Conservation (phyloP, 2,113 vertebrate species). For the Danionella cerebrum region DNA sequence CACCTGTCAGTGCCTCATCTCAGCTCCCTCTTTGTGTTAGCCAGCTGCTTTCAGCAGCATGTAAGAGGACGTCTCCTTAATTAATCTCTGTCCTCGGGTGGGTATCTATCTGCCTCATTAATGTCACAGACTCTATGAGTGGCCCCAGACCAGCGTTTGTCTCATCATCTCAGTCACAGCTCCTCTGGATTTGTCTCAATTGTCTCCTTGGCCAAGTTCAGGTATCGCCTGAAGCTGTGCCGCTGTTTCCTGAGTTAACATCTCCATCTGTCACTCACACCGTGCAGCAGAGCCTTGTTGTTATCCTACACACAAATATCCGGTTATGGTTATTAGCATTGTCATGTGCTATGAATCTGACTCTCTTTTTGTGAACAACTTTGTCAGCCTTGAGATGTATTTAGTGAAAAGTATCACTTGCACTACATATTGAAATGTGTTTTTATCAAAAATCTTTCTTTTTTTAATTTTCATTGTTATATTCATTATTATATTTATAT, state of each 20-base stretch:
- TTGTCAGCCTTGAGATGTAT: background rate
- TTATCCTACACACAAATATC: conserved; percentile 8
- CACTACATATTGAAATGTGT: too few relatives aligned
- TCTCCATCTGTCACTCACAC: conserved; percentile 10
- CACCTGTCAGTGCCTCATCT: conserved; percentile 7
- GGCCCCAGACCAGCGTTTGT: conserved; percentile 5
- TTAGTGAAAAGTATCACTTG: background rate
- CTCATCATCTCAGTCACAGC: conserved; percentile 18
- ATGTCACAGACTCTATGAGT: background rate
- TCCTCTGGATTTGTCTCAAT: conserved; percentile 20
- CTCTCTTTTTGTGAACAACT: background rate
- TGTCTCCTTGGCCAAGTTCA: conserved; percentile 6
- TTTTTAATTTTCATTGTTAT: too few relatives aligned
- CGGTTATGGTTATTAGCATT: conserved; percentile 1
- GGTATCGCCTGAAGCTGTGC: background rate
- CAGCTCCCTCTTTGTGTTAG: background rate
- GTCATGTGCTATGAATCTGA: background rate
- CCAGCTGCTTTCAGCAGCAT: background rate
- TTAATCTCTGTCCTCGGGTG: conserved; percentile 20
- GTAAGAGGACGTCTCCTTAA: conserved; percentile 6
- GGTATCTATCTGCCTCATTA: conserved; percentile 17
- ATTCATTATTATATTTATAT: too few relatives aligned
- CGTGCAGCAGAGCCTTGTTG: conserved; percentile 12
- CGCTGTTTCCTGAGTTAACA: background rate
- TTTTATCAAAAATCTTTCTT: too few relatives aligned